phyloP scores from a whole-genome alignment of 1,140 invertebrate genomes.

The Drosophila tsacasi region DNA sequence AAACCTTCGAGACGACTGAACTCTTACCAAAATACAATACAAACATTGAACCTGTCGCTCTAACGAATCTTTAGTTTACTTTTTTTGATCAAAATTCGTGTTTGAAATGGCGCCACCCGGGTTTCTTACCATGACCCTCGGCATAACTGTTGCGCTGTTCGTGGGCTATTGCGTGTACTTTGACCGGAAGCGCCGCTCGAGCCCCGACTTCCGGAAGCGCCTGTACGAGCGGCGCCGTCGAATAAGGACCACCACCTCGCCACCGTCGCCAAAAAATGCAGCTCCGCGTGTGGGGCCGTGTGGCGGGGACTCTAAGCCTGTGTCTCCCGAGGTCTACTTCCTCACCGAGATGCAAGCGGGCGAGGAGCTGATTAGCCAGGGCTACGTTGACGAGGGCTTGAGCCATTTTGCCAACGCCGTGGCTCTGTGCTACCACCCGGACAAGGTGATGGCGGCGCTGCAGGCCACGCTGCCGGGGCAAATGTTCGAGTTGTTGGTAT shows the following conservation, averaged over 20 bases:
- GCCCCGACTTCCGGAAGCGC: constrained; percentile 15
- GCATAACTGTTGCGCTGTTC: background rate
- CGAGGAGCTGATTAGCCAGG: background rate
- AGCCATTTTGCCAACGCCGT: constrained; percentile 10
- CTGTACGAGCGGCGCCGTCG: constrained; percentile 11
- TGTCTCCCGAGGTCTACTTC: background rate
- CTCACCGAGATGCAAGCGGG: constrained; percentile 1
- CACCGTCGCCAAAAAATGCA: no score
- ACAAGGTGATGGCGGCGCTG: constrained; percentile 4
- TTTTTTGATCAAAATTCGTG: constrained; percentile 1
- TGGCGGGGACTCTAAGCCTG: background rate
- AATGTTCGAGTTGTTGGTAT: background rate
- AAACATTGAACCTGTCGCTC: background rate
- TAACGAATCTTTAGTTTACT: background rate
- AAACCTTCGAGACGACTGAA: background rate
- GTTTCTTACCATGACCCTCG: background rate
- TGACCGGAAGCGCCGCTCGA: constrained; percentile 13
- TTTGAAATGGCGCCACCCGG: background rate
- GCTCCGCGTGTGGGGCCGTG: no score
- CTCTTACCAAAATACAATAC: background rate
- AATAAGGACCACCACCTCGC: background rate
- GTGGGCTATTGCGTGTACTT: constrained; percentile 17
- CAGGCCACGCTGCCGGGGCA: background rate
- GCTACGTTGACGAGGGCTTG: background rate
- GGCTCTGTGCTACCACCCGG: background rate